These are phyloP conservation scores for Endomychus coccineus DNA, from an alignment of 2,888 invertebrate species.

Conservation along the genomic window DNA sequence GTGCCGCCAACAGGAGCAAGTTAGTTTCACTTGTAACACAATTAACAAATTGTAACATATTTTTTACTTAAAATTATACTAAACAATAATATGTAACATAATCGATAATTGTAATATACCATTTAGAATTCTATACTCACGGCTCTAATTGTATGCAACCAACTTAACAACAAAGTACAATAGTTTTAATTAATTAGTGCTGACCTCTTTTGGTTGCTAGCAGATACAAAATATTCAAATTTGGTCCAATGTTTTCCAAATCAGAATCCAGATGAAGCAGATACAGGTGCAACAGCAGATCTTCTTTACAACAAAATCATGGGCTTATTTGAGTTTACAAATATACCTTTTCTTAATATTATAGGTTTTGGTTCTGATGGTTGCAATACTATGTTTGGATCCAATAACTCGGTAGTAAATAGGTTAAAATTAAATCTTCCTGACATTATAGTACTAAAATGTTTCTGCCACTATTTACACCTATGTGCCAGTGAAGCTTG, in stretches of 20 bases:
- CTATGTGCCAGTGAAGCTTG: constrained; percentile 13
- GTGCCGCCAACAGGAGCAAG: too few species aligned
- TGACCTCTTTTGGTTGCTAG: too few species aligned
- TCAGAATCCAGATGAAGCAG: constrained; percentile 5
- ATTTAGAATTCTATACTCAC: too few species aligned
- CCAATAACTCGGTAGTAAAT: constrained; percentile 8
- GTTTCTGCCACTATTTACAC: constrained; percentile 13
- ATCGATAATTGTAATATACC: too few species aligned
- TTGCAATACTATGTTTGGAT: constrained; percentile 13
- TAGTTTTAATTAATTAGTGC: too few species aligned
- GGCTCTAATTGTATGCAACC: too few species aligned
- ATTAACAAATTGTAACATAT: too few species aligned
- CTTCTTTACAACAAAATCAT: constrained; percentile 4
- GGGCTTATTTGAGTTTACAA: constrained; percentile 3
- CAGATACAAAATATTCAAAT: constrained; percentile 7
- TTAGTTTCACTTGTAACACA: too few species aligned
- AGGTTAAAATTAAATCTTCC: constrained; percentile 9
- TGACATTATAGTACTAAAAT: constrained; percentile 8
- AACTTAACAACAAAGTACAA: too few species aligned
- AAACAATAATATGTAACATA: too few species aligned
- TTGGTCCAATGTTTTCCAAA: constrained; percentile 7
- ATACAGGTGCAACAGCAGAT: constrained; percentile 6
- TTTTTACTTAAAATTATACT: too few species aligned
- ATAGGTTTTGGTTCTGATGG: constrained; percentile 14
- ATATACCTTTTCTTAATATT: constrained; percentile 2